Base-by-base conservation (phyloP, 2,113 vertebrate species). In the Corythornis cristatus region DNA sequence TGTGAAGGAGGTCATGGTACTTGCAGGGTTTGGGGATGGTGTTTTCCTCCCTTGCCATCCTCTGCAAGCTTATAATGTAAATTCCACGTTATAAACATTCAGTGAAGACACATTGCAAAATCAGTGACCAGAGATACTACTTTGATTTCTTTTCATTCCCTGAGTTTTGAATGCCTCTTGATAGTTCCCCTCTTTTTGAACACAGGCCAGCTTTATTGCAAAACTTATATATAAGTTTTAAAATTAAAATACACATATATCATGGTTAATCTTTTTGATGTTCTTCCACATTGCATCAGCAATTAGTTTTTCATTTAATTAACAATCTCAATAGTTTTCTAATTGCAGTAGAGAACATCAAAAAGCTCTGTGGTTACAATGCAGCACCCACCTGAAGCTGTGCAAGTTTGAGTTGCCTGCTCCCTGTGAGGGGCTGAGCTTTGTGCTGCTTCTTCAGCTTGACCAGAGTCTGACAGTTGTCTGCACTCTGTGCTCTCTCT, bases 271-370 rank as follows among this genome's bases (percentile, higher is more conserved):
- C 51, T 93, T 79, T 91, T 51, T 92, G 6, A 87, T 93, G 75
- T 89, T 92, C 46, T 68, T 95, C 79, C 72, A 71, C 45, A 25
- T 85, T 93, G 75, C 72, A 89, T 95, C 84, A 89, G 64, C 86
- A 91, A 85, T 94, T 95, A 92, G 71, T 37, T 91, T 94, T 88
- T 85, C 29, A 46, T 89, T 86, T 91, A 80, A 83, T 86, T 80
- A 89, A 73, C 79, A 85, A 83, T 89, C 90, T 86, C 37, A 37
- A 37, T 37, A 37, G 37, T 37, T 37, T 37, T 37, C 57, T 89
- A 93, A 93, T 92, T 89, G 76, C 76, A 88, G 67, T 40, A 67
- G 72, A 83, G 82, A 86, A 45, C 82, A 53, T 91, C 43, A 82
- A 25, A 75, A 85, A 93, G 48, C 3, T 0, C 48, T 77, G 75